These are phyloP conservation scores for Hydrozoanthus gracilis DNA, from an alignment of 92 coral and sea anemone species.

Conservation along the genomic window DNA sequence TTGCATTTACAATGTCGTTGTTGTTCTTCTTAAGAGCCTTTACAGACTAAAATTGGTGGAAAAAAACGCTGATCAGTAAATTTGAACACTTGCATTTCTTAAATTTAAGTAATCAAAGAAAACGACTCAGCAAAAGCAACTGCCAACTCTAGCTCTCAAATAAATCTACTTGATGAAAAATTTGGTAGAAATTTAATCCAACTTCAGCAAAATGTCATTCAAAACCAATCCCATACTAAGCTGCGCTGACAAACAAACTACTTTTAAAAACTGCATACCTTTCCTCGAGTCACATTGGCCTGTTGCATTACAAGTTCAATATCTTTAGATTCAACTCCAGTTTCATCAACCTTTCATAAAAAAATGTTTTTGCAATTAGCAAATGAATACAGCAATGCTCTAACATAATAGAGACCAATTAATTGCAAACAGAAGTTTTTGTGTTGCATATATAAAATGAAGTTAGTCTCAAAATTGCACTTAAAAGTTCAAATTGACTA, in stretches of 20 bases:
- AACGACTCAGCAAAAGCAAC: neutral
- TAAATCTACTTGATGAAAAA: too few species aligned
- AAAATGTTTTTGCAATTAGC: neutral
- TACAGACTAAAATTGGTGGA: constrained; percentile 70
- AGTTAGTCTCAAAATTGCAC: too few species aligned
- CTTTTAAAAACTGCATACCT: constrained; percentile 58
- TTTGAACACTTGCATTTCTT: neutral
- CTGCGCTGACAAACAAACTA: neutral
- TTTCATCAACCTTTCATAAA: constrained; percentile 81
- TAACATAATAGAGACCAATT: too few species aligned
- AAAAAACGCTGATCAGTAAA: neutral
- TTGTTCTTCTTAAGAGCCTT: constrained; percentile 84
- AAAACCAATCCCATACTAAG: too few species aligned
- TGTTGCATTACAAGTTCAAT: constrained; percentile 98
- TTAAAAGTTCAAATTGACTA: too few species aligned
- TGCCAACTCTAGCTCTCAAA: too few species aligned
- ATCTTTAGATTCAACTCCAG: constrained; percentile 91
- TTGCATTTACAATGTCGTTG: constrained; percentile 98
- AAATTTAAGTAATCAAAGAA: neutral
- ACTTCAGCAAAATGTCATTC: too few species aligned
- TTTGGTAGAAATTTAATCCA: too few species aligned
- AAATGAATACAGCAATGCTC: neutral
- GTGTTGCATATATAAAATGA: too few species aligned
- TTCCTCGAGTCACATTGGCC: constrained; percentile 90
- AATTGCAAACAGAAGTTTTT: too few species aligned